phyloP scores from a whole-genome alignment of 2,888 invertebrate species.

The Melinaea menophilus region DNA sequence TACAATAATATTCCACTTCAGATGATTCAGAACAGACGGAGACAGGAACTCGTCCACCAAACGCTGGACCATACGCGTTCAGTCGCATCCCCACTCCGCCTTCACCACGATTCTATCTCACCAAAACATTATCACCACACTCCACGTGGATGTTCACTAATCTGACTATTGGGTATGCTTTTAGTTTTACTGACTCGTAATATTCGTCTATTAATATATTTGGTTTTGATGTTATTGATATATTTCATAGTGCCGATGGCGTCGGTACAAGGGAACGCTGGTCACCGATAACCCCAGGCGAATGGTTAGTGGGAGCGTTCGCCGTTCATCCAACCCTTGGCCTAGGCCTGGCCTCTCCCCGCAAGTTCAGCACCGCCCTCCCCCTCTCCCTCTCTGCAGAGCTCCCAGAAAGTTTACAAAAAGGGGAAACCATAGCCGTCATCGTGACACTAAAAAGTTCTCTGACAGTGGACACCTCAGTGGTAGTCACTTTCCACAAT shows the following conservation, averaged over 20 bases:
- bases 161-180: slow-evolving; percentile 84
- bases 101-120: slow-evolving; percentile 88
- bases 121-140: slow-evolving; percentile 78
- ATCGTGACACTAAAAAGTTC: slow-evolving; percentile 94
- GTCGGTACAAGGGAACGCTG: slow-evolving; percentile 60
- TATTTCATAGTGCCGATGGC: slow-evolving; percentile 56
- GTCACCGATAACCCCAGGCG: slow-evolving; percentile 56
- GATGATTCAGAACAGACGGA: slow-evolving; percentile 43
- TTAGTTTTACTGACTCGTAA: background rate
- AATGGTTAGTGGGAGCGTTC: slow-evolving; percentile 65
- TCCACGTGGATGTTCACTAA: slow-evolving; percentile 92
- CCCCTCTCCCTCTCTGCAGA: slow-evolving; percentile 91
- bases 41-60: slow-evolving; percentile 84
- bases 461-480: slow-evolving; percentile 84
- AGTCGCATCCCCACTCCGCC: slow-evolving; percentile 90
- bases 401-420: slow-evolving; percentile 91
- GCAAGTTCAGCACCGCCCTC: slow-evolving; percentile 58
- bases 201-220: background rate
- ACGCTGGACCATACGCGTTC: slow-evolving; percentile 94
- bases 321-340: slow-evolving; percentile 68
- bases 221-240: slow-evolving; percentile 4
- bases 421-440: slow-evolving; percentile 93
- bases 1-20: background rate
- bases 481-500: slow-evolving; percentile 91
- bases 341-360: slow-evolving; percentile 59